These are phyloP conservation scores for Abrostola triplasia DNA, from an alignment of 2,888 invertebrate genomes.

Conservation along the genomic window DNA sequence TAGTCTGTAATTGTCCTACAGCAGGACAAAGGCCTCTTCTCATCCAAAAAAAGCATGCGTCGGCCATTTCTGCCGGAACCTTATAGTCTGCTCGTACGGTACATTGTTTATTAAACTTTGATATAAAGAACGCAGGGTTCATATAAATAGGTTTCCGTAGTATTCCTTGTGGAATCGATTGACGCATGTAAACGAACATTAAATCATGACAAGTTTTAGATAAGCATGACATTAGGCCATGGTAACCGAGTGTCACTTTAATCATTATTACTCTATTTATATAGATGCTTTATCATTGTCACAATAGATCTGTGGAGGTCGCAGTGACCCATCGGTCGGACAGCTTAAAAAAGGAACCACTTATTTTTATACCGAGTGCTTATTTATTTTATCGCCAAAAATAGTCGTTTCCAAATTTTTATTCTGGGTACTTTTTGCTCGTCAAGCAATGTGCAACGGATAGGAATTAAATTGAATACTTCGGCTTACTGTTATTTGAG, in stretches of 20 bases:
- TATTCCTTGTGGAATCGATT: background rate
- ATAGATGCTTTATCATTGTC: background rate
- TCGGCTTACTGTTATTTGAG: no score
- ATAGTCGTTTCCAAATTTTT: no score
- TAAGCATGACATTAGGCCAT: constrained; percentile 6
- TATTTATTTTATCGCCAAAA: no score
- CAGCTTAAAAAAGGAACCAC: background rate
- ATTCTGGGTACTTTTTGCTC: no score
- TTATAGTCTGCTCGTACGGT: no score
- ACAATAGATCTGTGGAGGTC: background rate
- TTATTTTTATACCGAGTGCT: no score
- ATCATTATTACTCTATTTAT: background rate
- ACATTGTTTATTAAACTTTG: background rate
- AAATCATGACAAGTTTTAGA: background rate
- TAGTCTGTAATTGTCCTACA: no score
- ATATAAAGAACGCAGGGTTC: background rate
- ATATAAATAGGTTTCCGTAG: constrained; percentile 1
- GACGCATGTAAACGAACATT: background rate
- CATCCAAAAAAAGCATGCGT: no score
- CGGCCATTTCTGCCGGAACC: no score
- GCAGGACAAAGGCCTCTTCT: no score
- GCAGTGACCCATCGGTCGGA: background rate
- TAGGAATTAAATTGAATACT: no score
- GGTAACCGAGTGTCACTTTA: constrained; percentile 2
- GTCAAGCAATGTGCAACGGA: no score